Percentiles rank a stretch among this genome's conserved stretches.
Conservation (phyloP, 1,140 invertebrate species). For the Chrysomallon squamiferum region DNA sequence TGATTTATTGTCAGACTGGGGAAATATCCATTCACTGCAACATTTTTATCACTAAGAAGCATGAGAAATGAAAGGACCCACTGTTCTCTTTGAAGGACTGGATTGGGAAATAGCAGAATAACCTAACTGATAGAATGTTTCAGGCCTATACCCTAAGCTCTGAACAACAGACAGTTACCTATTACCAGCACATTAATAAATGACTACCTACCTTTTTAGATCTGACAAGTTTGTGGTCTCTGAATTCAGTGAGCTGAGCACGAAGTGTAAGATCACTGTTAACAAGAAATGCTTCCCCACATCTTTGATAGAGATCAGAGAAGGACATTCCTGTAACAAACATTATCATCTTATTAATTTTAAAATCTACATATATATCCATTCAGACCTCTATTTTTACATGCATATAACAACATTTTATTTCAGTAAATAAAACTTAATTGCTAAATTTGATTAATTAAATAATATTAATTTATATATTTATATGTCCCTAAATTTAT, state of each 20-base stretch:
- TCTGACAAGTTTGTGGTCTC: slow-evolving; percentile 89
- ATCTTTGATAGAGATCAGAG: slow-evolving; percentile 82
- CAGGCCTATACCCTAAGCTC: no score
- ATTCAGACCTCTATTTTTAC: not conserved
- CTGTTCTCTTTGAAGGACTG: not conserved
- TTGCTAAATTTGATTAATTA: not conserved
- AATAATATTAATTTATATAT: no score
- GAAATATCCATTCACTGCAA: slow-evolving; percentile 92
- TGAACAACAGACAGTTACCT: no score
- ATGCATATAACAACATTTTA: not conserved
- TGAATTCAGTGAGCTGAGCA: slow-evolving; percentile 89
- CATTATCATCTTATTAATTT: no score
- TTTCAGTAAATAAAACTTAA: not conserved
- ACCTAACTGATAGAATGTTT: no score
- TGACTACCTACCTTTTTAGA: slow-evolving; percentile 71
- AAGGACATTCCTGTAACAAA: slow-evolving; percentile 79
- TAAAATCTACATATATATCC: no score
- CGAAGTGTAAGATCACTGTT: slow-evolving; percentile 87
- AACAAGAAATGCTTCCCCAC: slow-evolving; percentile 85
- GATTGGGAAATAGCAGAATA: not conserved
- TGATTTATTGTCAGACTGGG: slow-evolving; percentile 87
- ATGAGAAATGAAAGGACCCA: not conserved
- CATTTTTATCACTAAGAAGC: no score
- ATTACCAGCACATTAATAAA: no score
- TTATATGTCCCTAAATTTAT: no score